Base-by-base conservation (phyloP, 2,113 vertebrate species). In the Microcebus ravelobensis region DNA sequence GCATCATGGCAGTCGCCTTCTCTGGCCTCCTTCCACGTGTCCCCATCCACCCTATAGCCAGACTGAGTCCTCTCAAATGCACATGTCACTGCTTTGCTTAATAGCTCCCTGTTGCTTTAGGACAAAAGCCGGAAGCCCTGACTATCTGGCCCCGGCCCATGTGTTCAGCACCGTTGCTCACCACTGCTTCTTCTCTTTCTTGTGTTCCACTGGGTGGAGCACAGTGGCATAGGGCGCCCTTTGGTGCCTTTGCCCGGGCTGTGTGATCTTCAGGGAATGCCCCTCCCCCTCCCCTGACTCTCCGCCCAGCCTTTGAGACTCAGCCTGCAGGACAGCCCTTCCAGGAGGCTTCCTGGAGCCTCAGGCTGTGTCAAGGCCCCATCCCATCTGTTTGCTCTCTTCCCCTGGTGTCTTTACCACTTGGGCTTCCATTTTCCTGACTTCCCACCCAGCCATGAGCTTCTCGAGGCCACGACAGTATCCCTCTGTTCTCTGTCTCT, bases 221-320 rank as follows among this genome's bases (percentile, higher is more conserved):
- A 67, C 17, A 57, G 11, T 0, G 11, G 23, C 21, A 5, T 3
- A 2, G 3, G 0, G 36, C 21, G 9, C 70, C 52, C 70, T 65
- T 23, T 6, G 34, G 77, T 27, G 29, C n/a, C 17, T 71, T n/a
- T 12, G 50, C 5, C 50, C 25, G 25, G 20, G 1, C 73, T 45
- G 61, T 31, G 50, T 1, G 55, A 42, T 70, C 55, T 57, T 23
- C 17, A 36, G 20, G 52, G 20, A 55, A 3, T n/a, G 8, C 17
- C 31, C 11, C 4, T 0, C 1, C 1, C 20, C 50, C 45, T 63
- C 11, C 18, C 67, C 55, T 12, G 39, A 23, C 42, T 45, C 3
- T 39, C 39, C 2, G 63, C 45, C 6, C 31, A 15, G 12, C 87
- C 42, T 67, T 57, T 7, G 27, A 45, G 42, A 50, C 89, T 90